Evolutionary conservation across 1,140 invertebrate species (phyloP), one percentile per base, ranked within the genome.

Genomic region (Heliconius nattereri): DNA sequence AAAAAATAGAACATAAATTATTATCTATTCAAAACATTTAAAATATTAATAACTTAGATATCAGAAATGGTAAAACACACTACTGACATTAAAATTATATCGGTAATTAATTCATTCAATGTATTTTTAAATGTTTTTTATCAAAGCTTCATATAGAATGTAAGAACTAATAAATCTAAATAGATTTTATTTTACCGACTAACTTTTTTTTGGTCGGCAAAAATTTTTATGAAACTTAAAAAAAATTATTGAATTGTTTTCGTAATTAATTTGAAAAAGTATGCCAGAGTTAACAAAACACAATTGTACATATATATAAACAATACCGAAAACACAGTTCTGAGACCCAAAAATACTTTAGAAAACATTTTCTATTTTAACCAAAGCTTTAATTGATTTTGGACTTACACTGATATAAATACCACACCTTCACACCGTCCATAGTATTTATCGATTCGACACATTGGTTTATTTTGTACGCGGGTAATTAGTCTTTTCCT

Each of bases 401-500:
- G n/a, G 8, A 71, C n/a, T 71, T 35, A 71, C 71, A 71, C 20
- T 71, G 71, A 71, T 71, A 71, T 71, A 23, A 76, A 71, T 35
- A 76, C 60, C 57, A 23, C 66, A 75, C 60, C 71, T 80, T 71
- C 66, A 71, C 74, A 60, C 49, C 20, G 19, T 52, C 23, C 11
- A 72, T 20, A 45, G 29, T 71, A 66, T 78, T 81, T 81, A 81
- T 75, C 76, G 73, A 81, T 81, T 81, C 80, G 80, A 72, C 75
- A 78, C 80, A 78, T 78, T 60, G 71, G n/a, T 66, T 73, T 76
- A 81, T 78, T 77, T 29, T 71, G 73, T 49, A 77, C 74, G 54
- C 49, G 37, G 49, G 60, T 77, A 79, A 82, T 82, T 79, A 82
- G 66, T 37, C 71, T 75, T 82, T 82, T 79, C 81, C 81, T 79